Evolutionary conservation across 2,888 invertebrate genomes (phyloP), one percentile per base, ranked within the genome.

Genomic region (Limnephilus marmoratus): DNA sequence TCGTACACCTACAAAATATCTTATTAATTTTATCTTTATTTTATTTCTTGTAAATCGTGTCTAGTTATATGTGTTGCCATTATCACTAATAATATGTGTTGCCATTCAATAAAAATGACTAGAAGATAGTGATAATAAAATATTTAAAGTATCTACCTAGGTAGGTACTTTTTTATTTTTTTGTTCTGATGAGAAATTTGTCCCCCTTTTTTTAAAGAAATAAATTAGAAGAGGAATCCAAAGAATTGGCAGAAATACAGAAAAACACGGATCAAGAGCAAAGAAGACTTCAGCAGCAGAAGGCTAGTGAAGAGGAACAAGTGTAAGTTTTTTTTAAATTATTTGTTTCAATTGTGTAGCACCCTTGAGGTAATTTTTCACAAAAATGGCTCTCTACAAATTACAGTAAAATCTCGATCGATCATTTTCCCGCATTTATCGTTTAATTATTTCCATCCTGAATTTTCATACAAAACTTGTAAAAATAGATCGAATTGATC

Each of bases 251-350:
- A 93, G 97, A 97, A 94, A 95, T 97, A 93, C 97, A 97, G 94
- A 96, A 96, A 93, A 95, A 97, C 94, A 96, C 97, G 94, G 96
- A 96, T 93, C 95, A 97, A 93, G 97, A 97, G 93, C 97, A 97
- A 94, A 97, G 97, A 94, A 97, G 97, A 94, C 96, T 97, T 94
- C 96, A 97, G 93, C 96, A 96, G 94, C 97, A 97, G 94, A 96
- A 97, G 94, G 95, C 97, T 87, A 96, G 97, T 94, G 97, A 97
- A 94, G 96, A 97, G 94, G 97, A 97, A 94, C 96, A 97, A 94
- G 97, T 96, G 96, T 96, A 94, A 95, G 96, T 90, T 11, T 85
- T 85, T 90, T 31, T 83, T 83, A 37, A 37, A 53, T 53, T 13
- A 18, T 53, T 53, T 53, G 3, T 53, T 53, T 24, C 1, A 68